Percentiles rank a stretch among this genome's conserved stretches.
Evolutionary conservation across 1,140 invertebrate genomes (phyloP).

Genomic region (Heliconius melpomene): DNA sequence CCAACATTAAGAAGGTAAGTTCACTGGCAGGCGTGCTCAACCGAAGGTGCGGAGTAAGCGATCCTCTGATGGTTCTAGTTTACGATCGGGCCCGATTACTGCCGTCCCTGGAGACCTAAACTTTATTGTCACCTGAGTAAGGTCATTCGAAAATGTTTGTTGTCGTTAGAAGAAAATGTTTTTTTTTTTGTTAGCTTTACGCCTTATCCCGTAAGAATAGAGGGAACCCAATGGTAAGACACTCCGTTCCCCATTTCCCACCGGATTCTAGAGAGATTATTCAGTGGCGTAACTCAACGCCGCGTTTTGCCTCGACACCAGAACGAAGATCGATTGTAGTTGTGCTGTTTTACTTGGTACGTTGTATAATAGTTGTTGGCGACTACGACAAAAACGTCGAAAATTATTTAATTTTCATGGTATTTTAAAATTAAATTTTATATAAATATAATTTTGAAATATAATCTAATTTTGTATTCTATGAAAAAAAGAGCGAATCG

Average conservation of each 20-base stretch:
- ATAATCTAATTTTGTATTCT: too few relatives aligned
- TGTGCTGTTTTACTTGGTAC: conserved; percentile 46
- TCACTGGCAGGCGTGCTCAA: conserved; percentile 57
- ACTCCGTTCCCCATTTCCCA: too few relatives aligned
- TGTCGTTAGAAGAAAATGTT: neutral
- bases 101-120: conserved; percentile 46
- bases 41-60: conserved; percentile 57
- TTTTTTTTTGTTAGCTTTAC: too few relatives aligned
- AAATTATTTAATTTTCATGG: too few relatives aligned
- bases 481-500: too few relatives aligned
- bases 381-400: too few relatives aligned
- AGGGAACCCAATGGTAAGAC: too few relatives aligned
- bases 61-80: conserved; percentile 56
- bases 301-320: too few relatives aligned
- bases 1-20: conserved; percentile 26
- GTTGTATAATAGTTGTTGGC: conserved; percentile 25
- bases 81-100: conserved; percentile 64
- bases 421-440: neutral
- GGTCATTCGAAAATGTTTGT: conserved; percentile 56
- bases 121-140: conserved; percentile 74
- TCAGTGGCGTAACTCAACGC: too few relatives aligned
- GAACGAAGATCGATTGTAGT: neutral
- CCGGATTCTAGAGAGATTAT: too few relatives aligned
- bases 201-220: too few relatives aligned
- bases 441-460: too few relatives aligned